These are phyloP conservation scores for Apus apus DNA, from an alignment of 2,113 vertebrate species.

Conservation along the genomic window DNA sequence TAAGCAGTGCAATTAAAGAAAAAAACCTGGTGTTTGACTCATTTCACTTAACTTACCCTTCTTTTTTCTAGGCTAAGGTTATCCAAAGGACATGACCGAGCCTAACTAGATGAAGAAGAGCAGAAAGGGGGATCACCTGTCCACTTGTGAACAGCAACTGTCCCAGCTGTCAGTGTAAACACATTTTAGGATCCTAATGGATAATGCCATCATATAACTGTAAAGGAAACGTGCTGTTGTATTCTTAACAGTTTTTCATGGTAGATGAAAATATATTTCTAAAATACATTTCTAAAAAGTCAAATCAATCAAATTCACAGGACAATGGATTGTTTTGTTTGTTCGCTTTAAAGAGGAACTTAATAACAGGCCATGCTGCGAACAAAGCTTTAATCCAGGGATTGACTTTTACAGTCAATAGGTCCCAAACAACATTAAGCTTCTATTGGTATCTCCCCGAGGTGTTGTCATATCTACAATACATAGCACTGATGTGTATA, in stretches of 20 bases:
- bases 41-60: not conserved
- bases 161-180: not conserved
- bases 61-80: not conserved
- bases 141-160: not conserved
- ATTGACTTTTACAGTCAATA: not conserved
- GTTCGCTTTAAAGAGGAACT: not conserved
- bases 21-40: not conserved
- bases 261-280: not conserved
- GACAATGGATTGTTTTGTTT: not conserved
- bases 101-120: not conserved
- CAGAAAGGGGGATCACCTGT: not conserved
- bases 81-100: not conserved
- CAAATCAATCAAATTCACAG: not conserved
- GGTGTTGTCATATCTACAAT: not conserved
- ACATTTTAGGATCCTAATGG: not conserved
- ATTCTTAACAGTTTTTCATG: not conserved
- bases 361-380: not conserved
- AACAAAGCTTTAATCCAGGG: slow-evolving; percentile 27
- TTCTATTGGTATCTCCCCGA: not conserved
- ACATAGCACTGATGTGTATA: not conserved
- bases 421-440: not conserved
- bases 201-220: not conserved
- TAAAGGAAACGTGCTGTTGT: not conserved
- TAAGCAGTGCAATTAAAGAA: not conserved
- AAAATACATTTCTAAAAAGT: not conserved